These are phyloP conservation scores for Tympanuchus pallidicinctus DNA, from an alignment of 2,113 vertebrate species.

Conservation along the genomic window DNA sequence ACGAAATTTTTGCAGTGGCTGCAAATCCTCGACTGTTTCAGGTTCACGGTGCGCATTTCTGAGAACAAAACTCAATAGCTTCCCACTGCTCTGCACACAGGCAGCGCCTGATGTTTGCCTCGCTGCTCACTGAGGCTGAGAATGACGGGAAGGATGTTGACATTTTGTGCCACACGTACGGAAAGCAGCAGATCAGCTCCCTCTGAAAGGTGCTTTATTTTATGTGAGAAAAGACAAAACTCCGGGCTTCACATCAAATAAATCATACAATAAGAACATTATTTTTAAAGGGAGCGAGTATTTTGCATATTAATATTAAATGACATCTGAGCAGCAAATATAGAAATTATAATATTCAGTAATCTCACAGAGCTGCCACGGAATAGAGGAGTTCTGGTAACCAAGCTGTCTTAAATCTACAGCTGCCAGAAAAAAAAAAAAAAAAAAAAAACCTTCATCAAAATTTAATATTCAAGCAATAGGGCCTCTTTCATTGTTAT, in stretches of 20 bases:
- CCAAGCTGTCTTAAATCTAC: slow-evolving; percentile 47
- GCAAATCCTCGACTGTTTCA: background rate
- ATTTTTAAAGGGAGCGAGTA: slow-evolving; percentile 64
- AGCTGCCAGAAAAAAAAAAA: background rate
- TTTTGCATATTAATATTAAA: slow-evolving; percentile 73
- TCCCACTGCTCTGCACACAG: slow-evolving; percentile 1
- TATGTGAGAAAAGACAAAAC: slow-evolving; percentile 66
- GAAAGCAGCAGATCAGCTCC: slow-evolving; percentile 55
- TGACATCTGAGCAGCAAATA: slow-evolving; percentile 48
- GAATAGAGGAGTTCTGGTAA: slow-evolving; percentile 36
- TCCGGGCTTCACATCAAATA: slow-evolving; percentile 56
- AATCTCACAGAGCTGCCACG: slow-evolving; percentile 38
- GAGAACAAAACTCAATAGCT: slow-evolving; percentile 36
- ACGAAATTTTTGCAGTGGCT: slow-evolving; percentile 10
- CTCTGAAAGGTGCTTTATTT: slow-evolving; percentile 66
- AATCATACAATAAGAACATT: slow-evolving; percentile 69
- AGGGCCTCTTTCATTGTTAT: slow-evolving; percentile 50
- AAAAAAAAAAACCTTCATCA: slow-evolving; percentile 34
- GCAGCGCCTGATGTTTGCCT: slow-evolving; percentile 49
- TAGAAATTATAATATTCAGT: slow-evolving; percentile 50
- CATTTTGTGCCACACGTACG: slow-evolving; percentile 44
- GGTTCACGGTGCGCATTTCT: slow-evolving; percentile 14
- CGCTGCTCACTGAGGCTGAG: slow-evolving; percentile 22
- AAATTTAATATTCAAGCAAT: slow-evolving; percentile 64
- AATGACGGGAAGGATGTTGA: slow-evolving; percentile 70